phyloP scores from a whole-genome alignment of 2,888 invertebrate genomes.

The Macaria liturata region DNA sequence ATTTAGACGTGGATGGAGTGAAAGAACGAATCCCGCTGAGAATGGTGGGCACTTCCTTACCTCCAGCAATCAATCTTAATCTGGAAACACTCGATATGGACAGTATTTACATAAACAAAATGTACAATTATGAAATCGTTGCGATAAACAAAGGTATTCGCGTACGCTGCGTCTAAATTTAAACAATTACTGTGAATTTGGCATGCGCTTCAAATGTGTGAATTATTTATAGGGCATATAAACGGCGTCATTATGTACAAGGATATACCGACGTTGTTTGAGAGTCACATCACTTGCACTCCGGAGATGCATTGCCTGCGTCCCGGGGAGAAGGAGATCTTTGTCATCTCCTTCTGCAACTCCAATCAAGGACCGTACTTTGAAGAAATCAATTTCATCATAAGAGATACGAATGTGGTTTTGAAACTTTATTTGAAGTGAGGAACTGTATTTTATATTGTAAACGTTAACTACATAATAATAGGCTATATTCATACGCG shows the following conservation, averaged over 20 bases:
- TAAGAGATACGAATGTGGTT: slow-evolving; percentile 83
- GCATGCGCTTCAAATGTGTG: slow-evolving; percentile 23
- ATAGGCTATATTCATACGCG: neutral
- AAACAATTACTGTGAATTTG: slow-evolving; percentile 20
- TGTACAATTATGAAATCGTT: slow-evolving; percentile 84
- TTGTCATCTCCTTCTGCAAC: slow-evolving; percentile 82
- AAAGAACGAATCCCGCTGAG: slow-evolving; percentile 75
- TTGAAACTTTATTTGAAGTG: slow-evolving; percentile 83
- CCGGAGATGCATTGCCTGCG: slow-evolving; percentile 71
- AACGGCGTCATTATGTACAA: slow-evolving; percentile 81
- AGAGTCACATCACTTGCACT: slow-evolving; percentile 79
- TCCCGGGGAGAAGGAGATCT: slow-evolving; percentile 77
- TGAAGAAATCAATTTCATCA: slow-evolving; percentile 83
- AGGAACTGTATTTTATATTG: slow-evolving; percentile 34
- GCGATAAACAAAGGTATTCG: slow-evolving; percentile 79
- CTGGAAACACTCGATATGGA: slow-evolving; percentile 82
- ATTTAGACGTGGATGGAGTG: slow-evolving; percentile 84
- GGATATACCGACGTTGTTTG: slow-evolving; percentile 76
- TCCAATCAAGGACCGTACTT: slow-evolving; percentile 84
- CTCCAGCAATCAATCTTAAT: slow-evolving; percentile 82
- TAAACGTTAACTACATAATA: neutral
- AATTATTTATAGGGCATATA: slow-evolving; percentile 77
- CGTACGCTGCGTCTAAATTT: slow-evolving; percentile 22
- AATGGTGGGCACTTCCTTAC: slow-evolving; percentile 80
- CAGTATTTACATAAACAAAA: slow-evolving; percentile 81